A percentile compares a stretch with the other conserved stretches of the same genome.
Conservation (phyloP, 2,888 invertebrate species). For the Rambutsinella grinnellia region DNA sequence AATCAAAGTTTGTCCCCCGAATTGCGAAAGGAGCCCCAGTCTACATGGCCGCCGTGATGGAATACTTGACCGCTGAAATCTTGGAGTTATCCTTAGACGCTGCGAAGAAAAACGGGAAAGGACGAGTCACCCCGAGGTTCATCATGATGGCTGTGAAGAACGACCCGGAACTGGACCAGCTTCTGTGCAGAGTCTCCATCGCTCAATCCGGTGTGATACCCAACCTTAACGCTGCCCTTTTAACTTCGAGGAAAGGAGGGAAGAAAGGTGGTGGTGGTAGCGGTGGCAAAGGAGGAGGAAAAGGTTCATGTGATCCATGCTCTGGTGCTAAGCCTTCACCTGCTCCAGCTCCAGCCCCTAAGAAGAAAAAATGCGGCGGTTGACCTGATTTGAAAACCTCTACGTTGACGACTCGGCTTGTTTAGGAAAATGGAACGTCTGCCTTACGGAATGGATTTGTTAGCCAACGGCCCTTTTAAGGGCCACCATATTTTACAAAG, state of each 20-base stretch:
- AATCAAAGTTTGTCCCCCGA: neutral
- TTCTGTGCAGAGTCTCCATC: neutral
- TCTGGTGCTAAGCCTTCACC: too few species aligned
- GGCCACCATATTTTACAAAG: too few species aligned
- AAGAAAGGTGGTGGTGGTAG: neutral
- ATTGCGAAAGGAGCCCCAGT: constrained; percentile 63
- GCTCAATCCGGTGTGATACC: neutral
- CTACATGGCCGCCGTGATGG: neutral
- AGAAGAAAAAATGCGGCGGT: too few species aligned
- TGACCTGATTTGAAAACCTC: too few species aligned
- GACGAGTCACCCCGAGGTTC: neutral
- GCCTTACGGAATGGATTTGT: too few species aligned
- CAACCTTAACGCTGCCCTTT: neutral
- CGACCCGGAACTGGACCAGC: neutral
- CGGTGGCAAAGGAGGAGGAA: neutral
- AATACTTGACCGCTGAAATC: neutral
- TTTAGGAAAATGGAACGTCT: too few species aligned
- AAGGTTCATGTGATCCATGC: too few species aligned
- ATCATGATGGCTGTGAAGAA: neutral
- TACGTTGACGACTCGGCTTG: too few species aligned
- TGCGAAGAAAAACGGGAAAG: neutral
- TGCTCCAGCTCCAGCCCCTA: too few species aligned
- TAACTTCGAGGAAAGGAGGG: neutral
- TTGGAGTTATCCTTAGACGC: neutral
- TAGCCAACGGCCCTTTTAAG: too few species aligned